These are phyloP conservation scores for Ormia ochracea DNA, from an alignment of 2,888 invertebrate species.

Conservation along the genomic window DNA sequence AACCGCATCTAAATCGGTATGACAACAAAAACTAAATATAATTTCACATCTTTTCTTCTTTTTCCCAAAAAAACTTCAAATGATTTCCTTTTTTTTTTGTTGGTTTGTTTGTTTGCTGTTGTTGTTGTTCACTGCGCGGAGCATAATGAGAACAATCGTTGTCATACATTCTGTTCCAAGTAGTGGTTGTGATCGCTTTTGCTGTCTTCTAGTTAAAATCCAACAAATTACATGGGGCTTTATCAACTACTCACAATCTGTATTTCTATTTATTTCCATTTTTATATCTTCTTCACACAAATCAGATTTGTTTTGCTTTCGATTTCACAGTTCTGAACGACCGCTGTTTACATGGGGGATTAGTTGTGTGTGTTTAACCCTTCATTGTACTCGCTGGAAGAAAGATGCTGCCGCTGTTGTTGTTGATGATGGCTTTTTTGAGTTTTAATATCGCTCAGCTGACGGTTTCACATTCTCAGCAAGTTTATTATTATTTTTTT, in stretches of 20 bases:
- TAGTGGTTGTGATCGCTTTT: neutral
- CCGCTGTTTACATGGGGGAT: constrained; percentile 39
- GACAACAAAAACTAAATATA: constrained; percentile 18
- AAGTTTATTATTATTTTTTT: constrained; percentile 27
- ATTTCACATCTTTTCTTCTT: too few relatives aligned
- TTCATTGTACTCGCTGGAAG: constrained; percentile 55
- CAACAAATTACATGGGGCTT: constrained; percentile 53
- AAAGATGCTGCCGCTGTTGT: constrained; percentile 39
- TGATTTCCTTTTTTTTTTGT: constrained; percentile 19
- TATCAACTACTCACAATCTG: constrained; percentile 47
- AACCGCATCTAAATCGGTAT: constrained; percentile 36
- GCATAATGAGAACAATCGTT: constrained; percentile 33
- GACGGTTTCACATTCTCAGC: constrained; percentile 67
- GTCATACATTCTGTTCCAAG: constrained; percentile 26
- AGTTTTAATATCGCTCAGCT: constrained; percentile 67
- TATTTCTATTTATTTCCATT: constrained; percentile 26
- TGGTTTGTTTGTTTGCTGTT: neutral
- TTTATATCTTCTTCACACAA: constrained; percentile 36
- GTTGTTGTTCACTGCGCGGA: neutral
- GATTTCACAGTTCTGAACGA: constrained; percentile 56
- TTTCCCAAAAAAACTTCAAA: constrained; percentile 6
- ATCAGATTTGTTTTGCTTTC: constrained; percentile 23
- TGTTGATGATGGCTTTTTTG: constrained; percentile 42
- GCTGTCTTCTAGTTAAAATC: constrained; percentile 32
- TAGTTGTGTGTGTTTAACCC: constrained; percentile 27